Evolutionary conservation across 2,113 vertebrate genomes (phyloP).

Genomic region (Coturnix japonica): DNA sequence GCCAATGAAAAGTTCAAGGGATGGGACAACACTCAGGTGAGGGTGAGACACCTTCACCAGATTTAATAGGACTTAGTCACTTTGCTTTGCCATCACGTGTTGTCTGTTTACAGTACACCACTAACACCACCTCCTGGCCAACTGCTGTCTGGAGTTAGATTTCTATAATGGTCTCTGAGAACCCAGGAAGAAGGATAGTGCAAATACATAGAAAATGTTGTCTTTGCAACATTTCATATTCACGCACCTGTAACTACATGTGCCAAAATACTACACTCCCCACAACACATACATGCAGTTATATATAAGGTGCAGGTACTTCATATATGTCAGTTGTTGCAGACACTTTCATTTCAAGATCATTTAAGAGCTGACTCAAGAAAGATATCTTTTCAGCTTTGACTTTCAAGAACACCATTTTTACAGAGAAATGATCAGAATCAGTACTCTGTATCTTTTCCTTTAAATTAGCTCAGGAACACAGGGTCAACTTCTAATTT

Average conservation of each 20-base stretch:
- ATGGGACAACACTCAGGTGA: background rate
- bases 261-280: background rate
- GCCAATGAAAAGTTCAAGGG: background rate
- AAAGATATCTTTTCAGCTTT: background rate
- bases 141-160: background rate
- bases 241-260: background rate
- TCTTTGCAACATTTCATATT: background rate
- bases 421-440: background rate
- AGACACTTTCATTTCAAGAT: background rate
- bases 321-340: background rate
- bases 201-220: background rate
- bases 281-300: background rate
- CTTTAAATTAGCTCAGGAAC: conserved; percentile 1
- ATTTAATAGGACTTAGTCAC: background rate
- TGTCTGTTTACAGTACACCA: conserved; percentile 4
- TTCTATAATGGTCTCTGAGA: background rate
- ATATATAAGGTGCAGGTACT: background rate
- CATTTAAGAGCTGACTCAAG: background rate
- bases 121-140: conserved; percentile 68
- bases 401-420: background rate
- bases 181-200: background rate
- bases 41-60: background rate
- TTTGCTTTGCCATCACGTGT: background rate
- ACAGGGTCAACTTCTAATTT: conserved; percentile 41
- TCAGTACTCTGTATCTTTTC: background rate